Evolutionary conservation across 37 sponge, comb jelly and placozoan species (phyloP).

Genomic region (Chondrilla cf. caribensis): DNA sequence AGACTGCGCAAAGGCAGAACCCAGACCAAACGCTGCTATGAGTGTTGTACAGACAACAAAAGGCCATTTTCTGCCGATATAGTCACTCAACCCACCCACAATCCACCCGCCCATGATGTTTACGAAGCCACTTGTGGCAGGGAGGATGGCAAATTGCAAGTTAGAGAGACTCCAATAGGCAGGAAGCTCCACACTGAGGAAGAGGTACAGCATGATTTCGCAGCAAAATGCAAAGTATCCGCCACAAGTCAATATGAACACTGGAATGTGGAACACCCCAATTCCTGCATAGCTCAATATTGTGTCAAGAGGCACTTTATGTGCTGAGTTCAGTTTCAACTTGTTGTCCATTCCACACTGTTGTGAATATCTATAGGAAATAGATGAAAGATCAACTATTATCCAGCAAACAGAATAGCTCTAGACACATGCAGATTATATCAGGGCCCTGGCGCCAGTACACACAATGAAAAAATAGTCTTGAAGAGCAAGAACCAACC

Average conservation of each 20-base stretch:
- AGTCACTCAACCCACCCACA: constrained; percentile 33
- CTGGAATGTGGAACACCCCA: constrained; percentile 39
- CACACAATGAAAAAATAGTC: too few relatives aligned
- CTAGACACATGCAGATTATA: too few relatives aligned
- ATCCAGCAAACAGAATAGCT: too few relatives aligned
- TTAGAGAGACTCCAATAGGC: constrained; percentile 4
- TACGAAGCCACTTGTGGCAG: constrained; percentile 26
- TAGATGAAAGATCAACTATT: too few relatives aligned
- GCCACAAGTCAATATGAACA: constrained; percentile 17
- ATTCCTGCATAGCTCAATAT: constrained; percentile 29
- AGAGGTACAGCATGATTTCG: constrained; percentile 34
- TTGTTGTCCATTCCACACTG: too few relatives aligned
- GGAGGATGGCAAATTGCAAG: constrained; percentile 31
- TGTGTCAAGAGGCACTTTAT: constrained; percentile 8
- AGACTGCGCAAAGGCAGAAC: constrained; percentile 35
- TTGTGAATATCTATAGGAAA: too few relatives aligned
- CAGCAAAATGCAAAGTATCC: constrained; percentile 30
- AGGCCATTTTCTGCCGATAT: constrained; percentile 52
- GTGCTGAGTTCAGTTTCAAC: too few relatives aligned
- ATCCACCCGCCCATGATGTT: constrained; percentile 35
- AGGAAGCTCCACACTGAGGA: constrained; percentile 14
- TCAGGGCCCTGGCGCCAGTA: too few relatives aligned
- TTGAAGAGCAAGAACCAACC: too few relatives aligned
- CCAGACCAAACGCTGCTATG: constrained; percentile 33
- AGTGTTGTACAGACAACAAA: constrained; percentile 6